A percentile compares a stretch with the other conserved stretches of the same genome.
Evolutionary conservation across 92 coral and sea anemone species (phyloP).

Genomic region (Metridium senile): DNA sequence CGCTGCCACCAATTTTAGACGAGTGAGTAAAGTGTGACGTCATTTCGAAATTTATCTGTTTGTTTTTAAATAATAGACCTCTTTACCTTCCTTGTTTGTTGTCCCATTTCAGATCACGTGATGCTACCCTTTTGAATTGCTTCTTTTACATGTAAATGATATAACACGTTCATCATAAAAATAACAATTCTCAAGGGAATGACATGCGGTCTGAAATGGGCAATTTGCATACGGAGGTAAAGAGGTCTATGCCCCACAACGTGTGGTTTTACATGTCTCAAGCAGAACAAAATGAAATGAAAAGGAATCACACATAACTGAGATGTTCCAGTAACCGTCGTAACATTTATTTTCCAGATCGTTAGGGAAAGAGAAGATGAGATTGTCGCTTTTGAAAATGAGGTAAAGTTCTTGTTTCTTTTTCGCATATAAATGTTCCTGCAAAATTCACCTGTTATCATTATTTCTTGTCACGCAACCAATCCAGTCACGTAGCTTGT

Average conservation of each 20-base stretch:
- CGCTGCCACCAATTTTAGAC: constrained; percentile 73
- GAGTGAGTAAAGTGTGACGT: constrained; percentile 37
- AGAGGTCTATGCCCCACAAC: not conserved
- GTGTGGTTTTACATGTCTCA: not conserved
- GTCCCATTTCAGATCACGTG: no score
- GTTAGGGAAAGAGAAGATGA: constrained; percentile 74
- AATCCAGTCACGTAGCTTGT: no score
- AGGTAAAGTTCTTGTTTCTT: constrained; percentile 51
- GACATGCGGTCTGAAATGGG: no score
- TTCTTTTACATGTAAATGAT: no score
- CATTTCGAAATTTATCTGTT: not conserved
- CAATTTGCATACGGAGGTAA: no score
- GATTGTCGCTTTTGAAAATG: constrained; percentile 60
- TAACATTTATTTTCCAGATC: constrained; percentile 44
- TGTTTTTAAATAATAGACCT: no score
- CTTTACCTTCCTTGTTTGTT: no score
- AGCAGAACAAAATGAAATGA: not conserved
- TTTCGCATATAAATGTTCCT: not conserved
- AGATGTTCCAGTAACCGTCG: not conserved
- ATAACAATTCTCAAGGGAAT: not conserved
- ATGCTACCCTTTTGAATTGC: no score
- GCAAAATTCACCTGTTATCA: not conserved
- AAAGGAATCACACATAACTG: not conserved
- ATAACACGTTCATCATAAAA: no score
- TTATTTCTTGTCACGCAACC: not conserved